phyloP scores from a whole-genome alignment of 2,797 vertebrate species.

The Microctenopoma steveboyesi region DNA sequence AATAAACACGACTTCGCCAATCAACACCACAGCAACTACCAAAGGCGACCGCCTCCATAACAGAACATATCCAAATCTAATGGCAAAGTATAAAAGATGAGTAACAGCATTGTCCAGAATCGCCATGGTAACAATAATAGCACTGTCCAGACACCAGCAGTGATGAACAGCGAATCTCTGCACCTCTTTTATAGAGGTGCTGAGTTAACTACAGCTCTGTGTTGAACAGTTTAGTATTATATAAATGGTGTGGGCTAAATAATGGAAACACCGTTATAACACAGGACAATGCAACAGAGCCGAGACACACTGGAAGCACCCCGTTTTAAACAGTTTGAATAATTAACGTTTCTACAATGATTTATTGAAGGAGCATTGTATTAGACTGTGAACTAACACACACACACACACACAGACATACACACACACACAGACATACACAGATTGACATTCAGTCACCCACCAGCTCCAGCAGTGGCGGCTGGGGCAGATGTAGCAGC shows the following conservation, averaged over 20 bases:
- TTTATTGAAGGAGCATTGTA: background rate
- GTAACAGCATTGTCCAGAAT: slow-evolving; percentile 35
- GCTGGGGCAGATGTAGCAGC: slow-evolving; percentile 81
- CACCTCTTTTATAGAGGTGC: background rate
- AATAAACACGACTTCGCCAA: background rate
- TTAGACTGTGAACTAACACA: background rate
- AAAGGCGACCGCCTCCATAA: background rate
- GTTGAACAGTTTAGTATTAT: background rate
- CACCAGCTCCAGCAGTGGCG: slow-evolving; percentile 93
- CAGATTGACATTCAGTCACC: slow-evolving; percentile 76
- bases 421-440: slow-evolving; percentile 19
- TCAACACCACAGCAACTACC: slow-evolving; percentile 5
- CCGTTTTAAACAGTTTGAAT: too few relatives aligned
- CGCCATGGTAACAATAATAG: slow-evolving; percentile 61
- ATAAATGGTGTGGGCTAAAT: background rate
- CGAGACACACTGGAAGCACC: too few relatives aligned
- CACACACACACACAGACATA: background rate
- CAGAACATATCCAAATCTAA: slow-evolving; percentile 8
- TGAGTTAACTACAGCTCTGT: background rate
- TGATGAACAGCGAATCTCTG: slow-evolving; percentile 6
- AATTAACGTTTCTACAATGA: too few relatives aligned
- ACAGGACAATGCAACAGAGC: background rate
- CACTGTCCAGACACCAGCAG: slow-evolving; percentile 26
- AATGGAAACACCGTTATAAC: too few relatives aligned
- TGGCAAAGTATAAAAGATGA: slow-evolving; percentile 16